Conservation (phyloP, 1,140 invertebrate genomes). For the Periplaneta americana region DNA sequence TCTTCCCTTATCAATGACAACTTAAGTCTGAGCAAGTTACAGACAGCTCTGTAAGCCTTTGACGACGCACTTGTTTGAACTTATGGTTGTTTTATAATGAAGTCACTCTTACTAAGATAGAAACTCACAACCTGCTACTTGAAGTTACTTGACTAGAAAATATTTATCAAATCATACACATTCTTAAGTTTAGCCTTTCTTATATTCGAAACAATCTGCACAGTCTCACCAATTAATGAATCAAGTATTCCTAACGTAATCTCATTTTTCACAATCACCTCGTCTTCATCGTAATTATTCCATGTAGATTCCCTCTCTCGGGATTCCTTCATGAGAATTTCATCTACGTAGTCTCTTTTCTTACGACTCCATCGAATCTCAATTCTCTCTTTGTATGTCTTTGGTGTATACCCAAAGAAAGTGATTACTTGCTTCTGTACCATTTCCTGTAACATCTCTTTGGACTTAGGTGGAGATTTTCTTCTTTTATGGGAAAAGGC, state of each 20-base stretch:
- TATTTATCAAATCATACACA: not conserved
- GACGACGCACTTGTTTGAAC: no score
- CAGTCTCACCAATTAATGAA: conserved; percentile 54
- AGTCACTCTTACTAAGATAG: no score
- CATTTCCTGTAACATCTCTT: conserved; percentile 41
- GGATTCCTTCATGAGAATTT: conserved; percentile 59
- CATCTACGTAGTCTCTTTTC: conserved; percentile 65
- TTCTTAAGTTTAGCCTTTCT: not conserved
- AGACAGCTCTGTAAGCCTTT: no score
- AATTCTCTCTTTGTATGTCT: conserved; percentile 46
- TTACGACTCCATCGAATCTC: conserved; percentile 62
- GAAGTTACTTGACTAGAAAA: not conserved
- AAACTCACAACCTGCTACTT: not conserved
- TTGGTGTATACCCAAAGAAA: conserved; percentile 50
- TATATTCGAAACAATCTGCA: conserved; percentile 28
- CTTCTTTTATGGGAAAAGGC: conserved; percentile 28
- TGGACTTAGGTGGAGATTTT: conserved; percentile 33
- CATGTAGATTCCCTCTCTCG: conserved; percentile 64
- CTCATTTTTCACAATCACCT: conserved; percentile 60
- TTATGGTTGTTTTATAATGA: no score
- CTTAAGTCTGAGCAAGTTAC: no score
- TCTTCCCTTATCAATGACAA: no score
- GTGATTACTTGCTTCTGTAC: conserved; percentile 47
- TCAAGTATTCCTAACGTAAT: conserved; percentile 57
- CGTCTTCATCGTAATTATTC: conserved; percentile 66